These are phyloP conservation scores for Pedicia rivosa DNA, from an alignment of 2,888 invertebrate genomes.

Conservation along the genomic window DNA sequence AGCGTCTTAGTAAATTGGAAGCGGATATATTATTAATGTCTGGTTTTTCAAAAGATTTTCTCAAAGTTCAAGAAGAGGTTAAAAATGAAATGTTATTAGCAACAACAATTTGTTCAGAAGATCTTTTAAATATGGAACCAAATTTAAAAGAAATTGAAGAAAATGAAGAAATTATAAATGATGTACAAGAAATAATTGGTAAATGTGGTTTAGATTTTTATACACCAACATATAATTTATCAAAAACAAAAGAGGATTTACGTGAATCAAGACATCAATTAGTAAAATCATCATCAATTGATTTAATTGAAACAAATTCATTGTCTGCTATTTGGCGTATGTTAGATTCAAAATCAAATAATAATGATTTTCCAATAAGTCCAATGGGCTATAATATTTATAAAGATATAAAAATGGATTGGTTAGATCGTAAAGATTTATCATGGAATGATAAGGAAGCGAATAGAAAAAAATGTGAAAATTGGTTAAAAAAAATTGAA, in stretches of 20 bases:
- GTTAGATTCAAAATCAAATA: conserved; percentile 1
- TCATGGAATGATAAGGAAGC: conserved; percentile 14
- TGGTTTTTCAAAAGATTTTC: conserved; percentile 3
- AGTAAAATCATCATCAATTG: background rate
- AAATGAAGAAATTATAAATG: background rate
- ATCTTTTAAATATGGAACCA: conserved; percentile 1
- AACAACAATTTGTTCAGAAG: conserved; percentile 3
- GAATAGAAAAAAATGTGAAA: conserved; percentile 11
- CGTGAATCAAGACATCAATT: background rate
- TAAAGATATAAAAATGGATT: conserved; percentile 5
- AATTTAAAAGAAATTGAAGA: conserved; percentile 1
- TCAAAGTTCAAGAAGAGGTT: background rate
- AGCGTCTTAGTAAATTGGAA: conserved; percentile 7
- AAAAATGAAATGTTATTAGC: conserved; percentile 3
- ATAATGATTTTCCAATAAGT: conserved; percentile 7
- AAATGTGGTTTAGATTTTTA: background rate
- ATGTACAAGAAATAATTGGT: background rate
- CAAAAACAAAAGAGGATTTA: too few relatives aligned
- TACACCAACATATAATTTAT: too few relatives aligned
- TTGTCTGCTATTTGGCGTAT: conserved; percentile 7
- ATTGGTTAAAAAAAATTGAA: conserved; percentile 6
- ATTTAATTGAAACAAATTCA: conserved; percentile 3
- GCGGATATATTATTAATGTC: conserved; percentile 3
- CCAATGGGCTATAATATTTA: conserved; percentile 6
- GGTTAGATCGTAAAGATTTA: conserved; percentile 6